phyloP scores from a whole-genome alignment of 2,888 invertebrate species.

The Macaria notata region DNA sequence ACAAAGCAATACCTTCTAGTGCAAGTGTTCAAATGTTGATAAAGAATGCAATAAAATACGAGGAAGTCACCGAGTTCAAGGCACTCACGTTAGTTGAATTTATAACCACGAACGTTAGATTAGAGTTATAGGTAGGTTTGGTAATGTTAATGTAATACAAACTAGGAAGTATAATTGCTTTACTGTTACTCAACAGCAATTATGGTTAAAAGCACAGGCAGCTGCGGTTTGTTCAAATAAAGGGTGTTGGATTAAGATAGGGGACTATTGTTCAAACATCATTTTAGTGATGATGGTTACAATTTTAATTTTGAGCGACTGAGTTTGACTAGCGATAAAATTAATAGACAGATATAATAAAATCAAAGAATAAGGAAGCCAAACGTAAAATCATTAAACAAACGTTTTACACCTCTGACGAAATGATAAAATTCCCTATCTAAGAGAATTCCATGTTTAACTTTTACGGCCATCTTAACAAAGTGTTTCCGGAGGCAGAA shows the following conservation, averaged over 20 bases:
- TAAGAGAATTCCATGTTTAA: slow-evolving; percentile 30
- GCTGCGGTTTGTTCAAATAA: slow-evolving; percentile 33
- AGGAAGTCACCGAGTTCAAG: slow-evolving; percentile 19
- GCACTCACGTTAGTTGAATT: slow-evolving; percentile 23
- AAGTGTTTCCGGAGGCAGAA: slow-evolving; percentile 49
- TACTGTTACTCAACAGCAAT: slow-evolving; percentile 36
- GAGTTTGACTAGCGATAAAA: too few species aligned
- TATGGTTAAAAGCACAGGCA: slow-evolving; percentile 42
- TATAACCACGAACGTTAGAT: slow-evolving; percentile 14
- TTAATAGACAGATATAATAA: not conserved
- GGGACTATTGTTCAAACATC: slow-evolving; percentile 26
- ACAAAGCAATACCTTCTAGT: slow-evolving; percentile 12
- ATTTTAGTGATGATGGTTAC: slow-evolving; percentile 15
- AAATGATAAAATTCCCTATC: slow-evolving; percentile 16
- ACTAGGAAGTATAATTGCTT: slow-evolving; percentile 26
- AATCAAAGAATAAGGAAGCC: not conserved
- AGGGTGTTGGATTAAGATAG: slow-evolving; percentile 25
- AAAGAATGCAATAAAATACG: slow-evolving; percentile 16
- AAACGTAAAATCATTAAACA: slow-evolving; percentile 1
- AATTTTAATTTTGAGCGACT: slow-evolving; percentile 1
- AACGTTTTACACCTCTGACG: slow-evolving; percentile 3
- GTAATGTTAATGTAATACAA: slow-evolving; percentile 22
- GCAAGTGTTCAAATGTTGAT: slow-evolving; percentile 6
- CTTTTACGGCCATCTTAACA: slow-evolving; percentile 51
- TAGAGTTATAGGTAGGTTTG: slow-evolving; percentile 3